Conservation (phyloP, 2,113 vertebrate species). For the Edolisoma coerulescens region DNA sequence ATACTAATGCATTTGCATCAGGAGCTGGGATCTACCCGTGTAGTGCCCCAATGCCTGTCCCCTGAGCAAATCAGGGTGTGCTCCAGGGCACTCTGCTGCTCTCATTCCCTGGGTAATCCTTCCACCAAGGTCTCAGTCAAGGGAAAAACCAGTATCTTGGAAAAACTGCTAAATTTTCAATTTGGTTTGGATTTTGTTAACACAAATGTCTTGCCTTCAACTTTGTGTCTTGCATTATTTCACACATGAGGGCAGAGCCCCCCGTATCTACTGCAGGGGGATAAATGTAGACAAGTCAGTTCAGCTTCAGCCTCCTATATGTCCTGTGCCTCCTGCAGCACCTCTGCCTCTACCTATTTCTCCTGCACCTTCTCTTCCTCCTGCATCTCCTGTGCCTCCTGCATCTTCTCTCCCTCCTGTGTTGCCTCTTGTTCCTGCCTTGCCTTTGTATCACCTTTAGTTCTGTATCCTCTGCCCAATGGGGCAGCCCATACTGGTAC, state of each 20-base stretch:
- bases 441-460: neutral
- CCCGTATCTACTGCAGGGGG: neutral
- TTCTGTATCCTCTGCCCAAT: neutral
- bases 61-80: neutral
- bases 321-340: neutral
- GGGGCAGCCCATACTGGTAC: neutral
- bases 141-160: neutral
- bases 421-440: neutral
- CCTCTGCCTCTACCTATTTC: neutral
- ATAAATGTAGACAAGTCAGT: neutral
- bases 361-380: neutral
- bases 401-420: neutral
- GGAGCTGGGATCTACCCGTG: accelerated
- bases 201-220: neutral
- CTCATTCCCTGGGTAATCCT: neutral
- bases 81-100: neutral
- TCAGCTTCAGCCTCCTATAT: neutral
- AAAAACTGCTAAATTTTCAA: neutral
- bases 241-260: neutral
- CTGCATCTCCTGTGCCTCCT: neutral
- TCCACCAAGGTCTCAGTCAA: neutral
- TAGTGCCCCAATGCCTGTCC: neutral
- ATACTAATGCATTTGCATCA: neutral
- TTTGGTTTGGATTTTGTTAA: neutral
- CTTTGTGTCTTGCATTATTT: neutral